phyloP scores from a whole-genome alignment of 2,888 invertebrate species.

The Drosophila longiperda region DNA sequence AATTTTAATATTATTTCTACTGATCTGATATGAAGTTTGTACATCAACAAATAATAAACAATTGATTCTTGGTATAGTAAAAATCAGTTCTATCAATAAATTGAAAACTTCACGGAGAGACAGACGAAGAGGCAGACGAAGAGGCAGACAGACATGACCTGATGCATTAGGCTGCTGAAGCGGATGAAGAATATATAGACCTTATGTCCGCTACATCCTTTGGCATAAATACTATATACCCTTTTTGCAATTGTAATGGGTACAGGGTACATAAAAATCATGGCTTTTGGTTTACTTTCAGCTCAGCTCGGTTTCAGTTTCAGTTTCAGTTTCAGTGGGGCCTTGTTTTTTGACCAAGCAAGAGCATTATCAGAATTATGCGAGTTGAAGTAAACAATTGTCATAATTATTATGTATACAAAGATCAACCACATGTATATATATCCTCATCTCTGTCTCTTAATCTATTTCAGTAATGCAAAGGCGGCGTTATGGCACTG shows the following conservation, averaged over 20 bases:
- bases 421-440: slow-evolving; percentile 2
- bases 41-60: neutral
- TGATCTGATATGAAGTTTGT: neutral
- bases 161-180: neutral
- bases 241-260: neutral
- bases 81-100: neutral
- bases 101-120: neutral
- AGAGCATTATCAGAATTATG: slow-evolving; percentile 3
- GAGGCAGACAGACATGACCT: neutral
- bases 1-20: too few species aligned
- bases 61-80: neutral
- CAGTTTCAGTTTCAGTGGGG: slow-evolving; percentile 7
- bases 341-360: slow-evolving; percentile 8
- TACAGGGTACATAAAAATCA: slow-evolving; percentile 13
- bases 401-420: slow-evolving; percentile 2
- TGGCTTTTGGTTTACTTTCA: slow-evolving; percentile 33
- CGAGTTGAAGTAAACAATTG: slow-evolving; percentile 17
- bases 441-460: slow-evolving; percentile 1
- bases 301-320: slow-evolving; percentile 10
- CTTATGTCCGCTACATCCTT: neutral
- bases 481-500: slow-evolving; percentile 84
- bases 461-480: slow-evolving; percentile 73
- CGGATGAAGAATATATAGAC: neutral
- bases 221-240: neutral
- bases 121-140: neutral